Evolutionary conservation across 2,797 vertebrate species (phyloP).

Genomic region (Sphaeramia orbicularis): DNA sequence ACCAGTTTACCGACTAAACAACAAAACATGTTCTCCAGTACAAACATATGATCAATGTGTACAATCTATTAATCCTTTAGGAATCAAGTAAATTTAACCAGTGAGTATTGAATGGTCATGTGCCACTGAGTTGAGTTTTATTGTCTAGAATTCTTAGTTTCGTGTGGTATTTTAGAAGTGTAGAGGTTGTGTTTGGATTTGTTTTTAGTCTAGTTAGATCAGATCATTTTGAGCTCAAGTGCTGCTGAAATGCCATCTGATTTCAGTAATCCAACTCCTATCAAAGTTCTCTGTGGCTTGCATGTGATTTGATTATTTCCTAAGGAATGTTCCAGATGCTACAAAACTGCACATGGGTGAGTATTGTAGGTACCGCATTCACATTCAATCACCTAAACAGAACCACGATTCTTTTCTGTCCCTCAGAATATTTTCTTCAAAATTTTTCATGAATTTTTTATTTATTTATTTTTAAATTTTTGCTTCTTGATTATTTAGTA

Average conservation of each 20-base stretch:
- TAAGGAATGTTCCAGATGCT: constrained; percentile 76
- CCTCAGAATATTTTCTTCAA: constrained; percentile 6
- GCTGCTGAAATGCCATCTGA: constrained; percentile 49
- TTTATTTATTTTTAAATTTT: neutral
- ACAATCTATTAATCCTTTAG: too few species aligned
- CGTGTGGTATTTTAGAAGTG: too few species aligned
- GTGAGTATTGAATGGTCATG: too few species aligned
- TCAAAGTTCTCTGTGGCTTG: constrained; percentile 74
- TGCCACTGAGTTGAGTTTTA: too few species aligned
- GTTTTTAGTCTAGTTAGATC: constrained; percentile 49
- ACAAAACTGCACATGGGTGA: constrained; percentile 79
- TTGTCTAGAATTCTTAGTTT: too few species aligned
- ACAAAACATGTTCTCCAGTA: too few species aligned
- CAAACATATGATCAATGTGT: too few species aligned
- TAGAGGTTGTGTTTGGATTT: constrained; percentile 15
- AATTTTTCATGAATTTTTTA: neutral
- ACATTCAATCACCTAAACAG: constrained; percentile 6
- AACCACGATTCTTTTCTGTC: neutral
- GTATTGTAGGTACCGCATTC: constrained; percentile 74
- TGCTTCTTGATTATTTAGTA: neutral
- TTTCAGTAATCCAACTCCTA: constrained; percentile 62
- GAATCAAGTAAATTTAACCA: too few species aligned
- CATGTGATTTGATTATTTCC: constrained; percentile 77
- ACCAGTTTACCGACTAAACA: too few species aligned
- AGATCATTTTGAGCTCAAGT: constrained; percentile 44